Evolutionary conservation across 2,113 vertebrate genomes (phyloP).

Genomic region (Nicator chloris): DNA sequence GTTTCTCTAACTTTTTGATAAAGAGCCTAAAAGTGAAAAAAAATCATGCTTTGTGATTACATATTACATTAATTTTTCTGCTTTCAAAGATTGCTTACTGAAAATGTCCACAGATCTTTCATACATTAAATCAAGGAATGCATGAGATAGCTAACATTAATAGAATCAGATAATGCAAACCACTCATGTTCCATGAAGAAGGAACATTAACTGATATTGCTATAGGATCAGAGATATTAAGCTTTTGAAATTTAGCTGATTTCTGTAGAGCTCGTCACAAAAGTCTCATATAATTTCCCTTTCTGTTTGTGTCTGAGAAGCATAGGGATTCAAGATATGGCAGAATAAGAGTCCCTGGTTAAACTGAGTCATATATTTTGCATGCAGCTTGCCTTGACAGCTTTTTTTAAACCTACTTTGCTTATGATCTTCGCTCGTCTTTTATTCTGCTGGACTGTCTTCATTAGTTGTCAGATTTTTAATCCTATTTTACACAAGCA

Average conservation of each 20-base stretch:
- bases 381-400: not conserved
- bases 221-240: not conserved
- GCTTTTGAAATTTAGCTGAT: not conserved
- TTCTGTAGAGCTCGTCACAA: not conserved
- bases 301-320: not conserved
- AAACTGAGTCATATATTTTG: not conserved
- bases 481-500: not conserved
- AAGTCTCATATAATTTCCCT: not conserved
- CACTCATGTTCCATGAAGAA: not conserved
- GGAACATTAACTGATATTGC: not conserved
- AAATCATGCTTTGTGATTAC: not conserved
- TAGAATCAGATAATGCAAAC: not conserved
- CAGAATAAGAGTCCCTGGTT: not conserved
- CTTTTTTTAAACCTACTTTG: not conserved
- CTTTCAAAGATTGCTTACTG: not conserved
- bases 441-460: not conserved
- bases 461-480: conserved; percentile 4
- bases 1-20: not conserved
- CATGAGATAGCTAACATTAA: not conserved
- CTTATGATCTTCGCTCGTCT: not conserved
- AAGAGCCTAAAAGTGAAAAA: not conserved
- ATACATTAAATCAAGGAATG: not conserved
- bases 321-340: not conserved
- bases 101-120: not conserved
- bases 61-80: not conserved